Evolutionary conservation across 1,140 invertebrate genomes (phyloP), one percentile per base, ranked within the genome.

Genomic region (Lycorma delicatula): DNA sequence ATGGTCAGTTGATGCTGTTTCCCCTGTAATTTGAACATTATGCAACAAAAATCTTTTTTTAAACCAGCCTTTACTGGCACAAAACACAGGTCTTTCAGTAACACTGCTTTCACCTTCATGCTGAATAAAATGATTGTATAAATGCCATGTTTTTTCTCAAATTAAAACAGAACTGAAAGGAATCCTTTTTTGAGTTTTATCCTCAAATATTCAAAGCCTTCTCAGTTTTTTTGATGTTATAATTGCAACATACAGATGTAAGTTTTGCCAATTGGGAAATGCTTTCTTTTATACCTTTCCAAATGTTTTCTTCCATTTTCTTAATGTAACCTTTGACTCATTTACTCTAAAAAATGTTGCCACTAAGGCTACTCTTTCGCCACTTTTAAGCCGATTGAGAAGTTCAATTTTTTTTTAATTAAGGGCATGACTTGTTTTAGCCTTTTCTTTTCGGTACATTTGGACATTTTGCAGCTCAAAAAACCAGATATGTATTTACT

Each of bases 261-360:
- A 38, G 13, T 18, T 38, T 38, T 6, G 36, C 36, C 13, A 13
- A 38, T 38, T 38, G 36, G 13, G 36, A 38, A 38, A 18, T n/a
- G 12, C 13, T 38, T 38, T 38, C 36, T 38, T 38, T 38, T 38
- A 38, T 18, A n/a, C n/a, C n/a, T n/a, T n/a, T n/a, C n/a, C n/a
- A 13, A 38, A 38, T 38, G 36, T 38, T 38, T 38, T 38, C 36
- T 38, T 38, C 36, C 36, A n/a, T 38, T 38, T 38, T 38, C 36
- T 38, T 38, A 38, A 38, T 38, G 12, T 38, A 38, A 38, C 36
- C 36, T 4, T 38, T 38, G 36, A 38, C 18, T 6, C 36, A 13
- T 38, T 38, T 38, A 38, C 12, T 38, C 18, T 38, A 38, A 38
- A 38, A 38, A 38, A 6, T 3, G n/a, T 38, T 38, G 36, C 36